Conservation (phyloP, 2,797 vertebrate genomes). For the Hirundo rustica region DNA sequence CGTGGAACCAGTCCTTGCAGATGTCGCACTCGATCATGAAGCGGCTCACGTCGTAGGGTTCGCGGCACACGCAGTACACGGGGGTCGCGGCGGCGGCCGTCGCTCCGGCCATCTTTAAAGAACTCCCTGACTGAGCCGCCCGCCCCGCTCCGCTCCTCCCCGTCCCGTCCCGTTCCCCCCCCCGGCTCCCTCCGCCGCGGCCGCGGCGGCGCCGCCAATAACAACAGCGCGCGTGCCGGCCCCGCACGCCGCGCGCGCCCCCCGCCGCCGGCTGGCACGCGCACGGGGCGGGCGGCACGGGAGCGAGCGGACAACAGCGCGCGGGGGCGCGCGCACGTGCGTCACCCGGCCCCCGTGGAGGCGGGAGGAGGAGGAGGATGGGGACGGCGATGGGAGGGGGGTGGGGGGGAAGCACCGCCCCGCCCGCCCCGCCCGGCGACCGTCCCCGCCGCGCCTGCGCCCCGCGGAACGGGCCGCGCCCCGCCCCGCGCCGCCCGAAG, state of each 20-base stretch:
- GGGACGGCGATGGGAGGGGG: neutral
- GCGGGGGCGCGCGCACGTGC: constrained; percentile 27
- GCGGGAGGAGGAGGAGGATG: constrained; percentile 7
- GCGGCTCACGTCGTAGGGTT: constrained; percentile 96
- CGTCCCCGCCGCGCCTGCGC: neutral
- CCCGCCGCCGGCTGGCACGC: constrained; percentile 48
- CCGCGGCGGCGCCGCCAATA: constrained; percentile 47
- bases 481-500: neutral
- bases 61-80: constrained; percentile 97
- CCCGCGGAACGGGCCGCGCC: neutral
- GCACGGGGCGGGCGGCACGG: constrained; percentile 56
- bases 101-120: constrained; percentile 83
- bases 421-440: neutral
- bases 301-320: constrained; percentile 45
- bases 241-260: constrained; percentile 60
- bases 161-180: neutral
- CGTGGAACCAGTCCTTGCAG: constrained; percentile 99
- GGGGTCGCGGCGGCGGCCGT: constrained; percentile 79
- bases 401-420: neutral
- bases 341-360: constrained; percentile 68
- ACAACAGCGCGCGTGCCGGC: constrained; percentile 59
- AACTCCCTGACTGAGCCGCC: constrained; percentile 68
- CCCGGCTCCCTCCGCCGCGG: constrained; percentile 29
- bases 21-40: constrained; percentile 99
- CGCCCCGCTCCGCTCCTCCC: neutral